phyloP scores from a whole-genome alignment of 2,113 vertebrate species.

The Dryoscopus gambensis region DNA sequence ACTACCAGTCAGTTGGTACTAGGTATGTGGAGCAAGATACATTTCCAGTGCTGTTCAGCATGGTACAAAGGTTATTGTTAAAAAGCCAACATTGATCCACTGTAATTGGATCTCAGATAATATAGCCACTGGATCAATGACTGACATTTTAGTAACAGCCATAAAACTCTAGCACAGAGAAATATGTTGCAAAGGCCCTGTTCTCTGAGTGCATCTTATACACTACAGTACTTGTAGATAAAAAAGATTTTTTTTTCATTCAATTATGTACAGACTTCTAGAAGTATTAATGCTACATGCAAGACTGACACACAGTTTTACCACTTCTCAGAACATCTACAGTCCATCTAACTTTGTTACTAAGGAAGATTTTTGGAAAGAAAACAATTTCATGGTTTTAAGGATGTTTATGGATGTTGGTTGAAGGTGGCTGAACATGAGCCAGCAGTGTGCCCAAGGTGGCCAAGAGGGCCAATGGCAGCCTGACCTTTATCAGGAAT shows the following conservation, averaged over 20 bases:
- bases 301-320: background rate
- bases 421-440: background rate
- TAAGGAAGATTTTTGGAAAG: background rate
- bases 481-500: background rate
- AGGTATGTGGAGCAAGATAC: background rate
- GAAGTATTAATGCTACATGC: background rate
- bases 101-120: constrained; percentile 11
- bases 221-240: background rate
- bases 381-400: background rate
- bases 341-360: background rate
- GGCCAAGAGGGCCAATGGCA: background rate
- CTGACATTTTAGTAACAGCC: background rate
- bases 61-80: background rate
- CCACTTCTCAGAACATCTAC: background rate
- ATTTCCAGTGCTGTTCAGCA: background rate
- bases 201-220: background rate
- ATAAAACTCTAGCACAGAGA: background rate
- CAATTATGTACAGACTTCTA: background rate
- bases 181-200: background rate
- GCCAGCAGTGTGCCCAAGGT: background rate
- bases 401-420: background rate
- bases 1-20: background rate
- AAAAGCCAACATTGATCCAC: constrained; percentile 3
- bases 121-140: background rate
- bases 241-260: background rate